Percentiles rank a stretch among this genome's conserved stretches.
Conservation (phyloP, 2,797 vertebrate species). For the Scolopax rusticola region DNA sequence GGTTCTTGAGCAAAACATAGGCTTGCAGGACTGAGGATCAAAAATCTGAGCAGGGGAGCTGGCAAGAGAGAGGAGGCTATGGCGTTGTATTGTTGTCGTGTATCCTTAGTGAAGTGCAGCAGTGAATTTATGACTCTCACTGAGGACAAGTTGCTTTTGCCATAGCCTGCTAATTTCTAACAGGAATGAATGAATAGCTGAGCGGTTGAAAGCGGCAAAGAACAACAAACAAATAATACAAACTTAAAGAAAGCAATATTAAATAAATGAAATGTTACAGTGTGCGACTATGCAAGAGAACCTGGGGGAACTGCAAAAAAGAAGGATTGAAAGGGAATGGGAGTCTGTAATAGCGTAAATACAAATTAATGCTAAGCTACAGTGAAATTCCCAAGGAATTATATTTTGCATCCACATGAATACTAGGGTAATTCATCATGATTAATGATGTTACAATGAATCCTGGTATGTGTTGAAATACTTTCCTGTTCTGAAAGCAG, state of each 20-base stretch:
- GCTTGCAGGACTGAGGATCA: neutral
- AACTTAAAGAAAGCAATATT: neutral
- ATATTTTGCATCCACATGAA: slow-evolving; percentile 6
- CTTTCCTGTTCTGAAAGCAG: slow-evolving; percentile 37
- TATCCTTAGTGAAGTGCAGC: neutral
- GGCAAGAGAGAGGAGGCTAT: neutral
- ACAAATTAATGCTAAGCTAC: neutral
- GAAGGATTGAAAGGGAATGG: neutral
- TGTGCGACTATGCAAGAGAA: neutral
- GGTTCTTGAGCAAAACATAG: neutral
- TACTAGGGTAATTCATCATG: slow-evolving; percentile 16
- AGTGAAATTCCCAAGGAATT: slow-evolving; percentile 22
- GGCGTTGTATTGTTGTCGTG: neutral
- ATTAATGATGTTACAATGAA: slow-evolving; percentile 33
- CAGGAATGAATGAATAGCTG: neutral
- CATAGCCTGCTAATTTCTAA: slow-evolving; percentile 21
- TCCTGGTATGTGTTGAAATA: slow-evolving; percentile 31
- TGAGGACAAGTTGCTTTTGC: neutral
- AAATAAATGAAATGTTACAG: slow-evolving; percentile 28
- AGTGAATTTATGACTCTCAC: neutral
- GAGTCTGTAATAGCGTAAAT: slow-evolving; percentile 3
- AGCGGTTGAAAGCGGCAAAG: neutral
- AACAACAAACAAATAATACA: slow-evolving; percentile 1
- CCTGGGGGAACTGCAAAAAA: neutral
- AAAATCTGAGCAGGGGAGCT: neutral